Evolutionary conservation across 2,888 invertebrate species (phyloP), one percentile per base, ranked within the genome.

Genomic region (Phlogophora meticulosa): DNA sequence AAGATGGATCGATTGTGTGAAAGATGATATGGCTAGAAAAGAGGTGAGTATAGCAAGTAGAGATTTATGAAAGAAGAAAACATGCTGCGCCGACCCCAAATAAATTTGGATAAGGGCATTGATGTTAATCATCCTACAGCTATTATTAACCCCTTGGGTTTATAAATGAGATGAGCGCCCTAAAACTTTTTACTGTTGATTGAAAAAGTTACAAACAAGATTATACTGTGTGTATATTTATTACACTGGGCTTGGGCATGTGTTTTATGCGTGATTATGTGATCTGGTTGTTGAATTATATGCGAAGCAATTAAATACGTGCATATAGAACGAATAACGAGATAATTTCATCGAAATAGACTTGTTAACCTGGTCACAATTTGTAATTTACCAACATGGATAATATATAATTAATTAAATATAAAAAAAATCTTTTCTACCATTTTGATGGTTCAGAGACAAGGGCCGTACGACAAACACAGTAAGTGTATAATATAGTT

Each of bases 211-310:
- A 45, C 20, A n/a, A 71, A 34, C 2, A 24, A 46, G 5, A 42
- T 34, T n/a, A 20, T 10, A 38, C 34, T 15, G 15, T 20, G 7
- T 40, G 38, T n/a, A 34, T 60, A 17, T 38, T 61, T 40, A 34
- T n/a, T 48, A 24, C 34, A 48, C 11, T 42, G 3, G 28, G 5
- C 2, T 22, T 11, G 20, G 34, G 36, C 64, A 72, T 28, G 73
- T 20, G 28, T 40, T 48, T 49, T 22, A 36, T 10, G 22, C 42
- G 32, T 64, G 36, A 17, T 73, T 63, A 42, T 20, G 36, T 13
- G 45, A n/a, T 43, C 17, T 15, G 13, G 1, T 4, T 17, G n/a
- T 34, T n/a, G n/a, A n/a, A n/a, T n/a, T n/a, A n/a, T 61, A 61
- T 17, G 15, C 22, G 66, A 15, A 10, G n/a, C 0, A 40, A 40